Base-by-base conservation (phyloP, 2,888 invertebrate species). In the Pseudococcus viburni region DNA sequence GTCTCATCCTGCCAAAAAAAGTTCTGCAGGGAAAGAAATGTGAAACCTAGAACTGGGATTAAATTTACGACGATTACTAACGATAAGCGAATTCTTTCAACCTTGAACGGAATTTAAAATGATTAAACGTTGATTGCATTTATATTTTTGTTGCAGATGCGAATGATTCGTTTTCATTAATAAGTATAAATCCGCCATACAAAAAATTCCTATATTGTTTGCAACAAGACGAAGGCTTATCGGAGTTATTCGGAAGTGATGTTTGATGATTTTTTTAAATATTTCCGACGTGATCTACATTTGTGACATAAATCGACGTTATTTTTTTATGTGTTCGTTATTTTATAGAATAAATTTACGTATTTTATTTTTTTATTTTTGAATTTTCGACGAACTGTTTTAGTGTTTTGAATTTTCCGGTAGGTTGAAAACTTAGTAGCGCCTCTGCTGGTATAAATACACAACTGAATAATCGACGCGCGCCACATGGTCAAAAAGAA, bases 231-330 rank as follows among this genome's bases (percentile, higher is more conserved):
- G 87, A 87, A 80, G 87, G 87, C 15, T 80, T 87, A 55, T 83
- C 87, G 17, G 87, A 87, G 8, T 33, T 87, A 94, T 88, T 86
- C 84, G 87, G 87, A 80, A n/a, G 11, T 26, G 84, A 73, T 68
- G 17, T 80, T 17, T 80, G 46, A 80, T 8, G n/a, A n/a, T 80
- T n/a, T 7, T 9, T 68, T 19, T 19, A 1, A 22, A 68, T 68
- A 68, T 19, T 11, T 59, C 19, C 33, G 33, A 73, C 73, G 73
- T 73, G 17, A 73, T 33, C 17, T 33, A 33, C 26, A 4, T 15
- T 26, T 33, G 33, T 73, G 33, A 73, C 73, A 33, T 33, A 12
- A 12, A 73, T 26, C 33, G 26, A 73, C 12, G 26, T 73, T 26
- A 11, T 73, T 73, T 73, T 26, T 73, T 73, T 0, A 5, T 73